Evolutionary conservation across 1,140 invertebrate genomes (phyloP), one percentile per base, ranked within the genome.

Genomic region (Maniola jurtina): DNA sequence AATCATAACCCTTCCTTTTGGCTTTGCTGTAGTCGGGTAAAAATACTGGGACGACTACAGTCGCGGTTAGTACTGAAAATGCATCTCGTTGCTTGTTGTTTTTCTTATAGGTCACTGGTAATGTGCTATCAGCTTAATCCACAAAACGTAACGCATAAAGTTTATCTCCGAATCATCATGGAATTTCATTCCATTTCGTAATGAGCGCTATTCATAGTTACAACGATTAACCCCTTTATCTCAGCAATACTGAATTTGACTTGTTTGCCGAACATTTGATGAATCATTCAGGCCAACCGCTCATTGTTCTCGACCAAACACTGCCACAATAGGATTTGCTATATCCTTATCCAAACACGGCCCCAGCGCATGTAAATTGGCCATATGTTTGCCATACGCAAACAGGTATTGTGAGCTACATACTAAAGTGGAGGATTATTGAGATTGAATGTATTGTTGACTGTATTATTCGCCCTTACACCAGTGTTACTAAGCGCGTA

Each of bases 321-420:
- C 15, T 47, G 47, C 61, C 56, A 68, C 61, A 68, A 68, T 68
- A 50, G 61, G 66, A 69, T 69, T 69, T 69, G 67, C 67, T 64
- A 64, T 64, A 64, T 68, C 61, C 61, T 68, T 60, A 60, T 60
- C 35, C 61, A 68, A 68, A 68, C 66, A 68, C 45, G 54, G 66
- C 57, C 61, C 50, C 61, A 35, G 47, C 45, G 56, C 61, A 68
- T 64, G 66, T 68, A 68, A 64, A 68, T 68, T 68, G 57, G 38
- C 66, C 61, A 64, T 63, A 68, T 68, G 61, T 68, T 68, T 63
- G 66, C 45, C 36, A 40, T 40, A 36, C 45, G 48, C 50, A 68
- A 68, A 68, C 66, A 68, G 56, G 25, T 50, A 61, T 48, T 36
- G 47, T 50, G 47, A 61, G 33, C 36, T 57, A 57, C 25, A 25